Percentiles rank a stretch among this genome's conserved stretches.
Conservation (phyloP, 2,797 vertebrate species). For the Clamator glandarius region DNA sequence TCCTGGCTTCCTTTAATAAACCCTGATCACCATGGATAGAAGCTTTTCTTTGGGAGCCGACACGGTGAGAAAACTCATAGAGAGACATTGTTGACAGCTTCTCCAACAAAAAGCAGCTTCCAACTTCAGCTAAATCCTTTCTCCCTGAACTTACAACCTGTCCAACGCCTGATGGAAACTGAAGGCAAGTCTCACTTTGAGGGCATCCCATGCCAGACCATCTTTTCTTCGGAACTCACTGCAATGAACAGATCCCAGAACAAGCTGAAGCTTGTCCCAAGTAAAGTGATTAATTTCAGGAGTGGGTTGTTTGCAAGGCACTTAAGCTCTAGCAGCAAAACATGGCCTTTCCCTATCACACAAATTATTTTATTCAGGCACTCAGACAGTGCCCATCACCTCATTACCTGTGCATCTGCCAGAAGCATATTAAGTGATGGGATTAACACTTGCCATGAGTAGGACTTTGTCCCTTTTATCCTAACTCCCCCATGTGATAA, state of each 20-base stretch:
- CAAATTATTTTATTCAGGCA: not conserved
- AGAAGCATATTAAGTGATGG: not conserved
- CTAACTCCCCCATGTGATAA: not conserved
- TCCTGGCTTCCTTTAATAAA: conserved; percentile 55
- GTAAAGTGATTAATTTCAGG: conserved; percentile 40
- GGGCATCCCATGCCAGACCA: not conserved
- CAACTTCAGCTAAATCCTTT: conserved; percentile 21
- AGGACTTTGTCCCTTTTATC: not conserved
- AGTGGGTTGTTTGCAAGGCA: not conserved
- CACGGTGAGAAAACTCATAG: not conserved
- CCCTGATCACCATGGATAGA: conserved; percentile 68
- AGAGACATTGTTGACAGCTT: conserved; percentile 2
- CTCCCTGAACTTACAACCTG: not conserved
- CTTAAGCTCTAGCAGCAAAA: not conserved
- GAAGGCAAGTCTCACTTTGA: not conserved
- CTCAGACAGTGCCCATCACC: not conserved
- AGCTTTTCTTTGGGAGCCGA: conserved; percentile 43
- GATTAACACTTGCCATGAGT: not conserved
- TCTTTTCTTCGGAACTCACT: not conserved
- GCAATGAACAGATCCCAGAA: not conserved
- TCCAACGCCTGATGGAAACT: not conserved
- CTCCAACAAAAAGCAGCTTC: not conserved
- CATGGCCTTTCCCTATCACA: not conserved
- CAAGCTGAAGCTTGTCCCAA: not conserved
- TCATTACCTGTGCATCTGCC: not conserved